Evolutionary conservation across 2,797 vertebrate species (phyloP).

Genomic region (Lepus townsendii): DNA sequence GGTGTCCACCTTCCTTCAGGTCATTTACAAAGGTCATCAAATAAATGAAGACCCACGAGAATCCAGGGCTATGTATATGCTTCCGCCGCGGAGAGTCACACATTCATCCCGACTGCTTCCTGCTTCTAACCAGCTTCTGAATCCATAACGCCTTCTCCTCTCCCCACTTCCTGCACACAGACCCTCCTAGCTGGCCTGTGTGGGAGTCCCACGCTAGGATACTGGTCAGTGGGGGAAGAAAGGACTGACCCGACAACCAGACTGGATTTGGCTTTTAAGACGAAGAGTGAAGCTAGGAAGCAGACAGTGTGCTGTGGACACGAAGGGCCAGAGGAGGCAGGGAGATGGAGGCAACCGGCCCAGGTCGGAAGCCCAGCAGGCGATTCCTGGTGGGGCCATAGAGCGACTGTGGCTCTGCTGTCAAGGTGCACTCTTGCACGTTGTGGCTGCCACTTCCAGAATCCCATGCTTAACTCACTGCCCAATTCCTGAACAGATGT

Average conservation of each 20-base stretch:
- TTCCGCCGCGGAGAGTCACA: not conserved
- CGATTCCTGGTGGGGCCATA: not conserved
- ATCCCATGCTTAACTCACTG: not conserved
- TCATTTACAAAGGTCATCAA: not conserved
- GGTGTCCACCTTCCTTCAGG: not conserved
- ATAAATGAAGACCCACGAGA: not conserved
- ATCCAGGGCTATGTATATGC: not conserved
- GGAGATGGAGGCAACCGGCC: not conserved
- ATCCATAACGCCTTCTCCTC: not conserved
- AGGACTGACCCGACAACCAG: not conserved
- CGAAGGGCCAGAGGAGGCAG: not conserved
- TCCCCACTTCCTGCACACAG: not conserved
- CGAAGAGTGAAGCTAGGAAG: conserved; percentile 43
- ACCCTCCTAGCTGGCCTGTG: not conserved
- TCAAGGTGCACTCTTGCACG: not conserved
- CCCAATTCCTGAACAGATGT: not conserved
- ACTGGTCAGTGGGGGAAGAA: not conserved
- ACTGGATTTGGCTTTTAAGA: not conserved
- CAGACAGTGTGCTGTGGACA: not conserved
- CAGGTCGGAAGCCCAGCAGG: not conserved
- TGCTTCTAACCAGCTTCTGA: not conserved
- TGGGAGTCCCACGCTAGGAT: not conserved
- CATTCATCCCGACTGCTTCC: not conserved
- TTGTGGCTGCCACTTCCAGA: not conserved
- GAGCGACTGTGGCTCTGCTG: not conserved